A percentile compares a stretch with the other conserved stretches of the same genome.
phyloP scores from a whole-genome alignment of 2,888 invertebrate species.

The Hemithea aestivaria region DNA sequence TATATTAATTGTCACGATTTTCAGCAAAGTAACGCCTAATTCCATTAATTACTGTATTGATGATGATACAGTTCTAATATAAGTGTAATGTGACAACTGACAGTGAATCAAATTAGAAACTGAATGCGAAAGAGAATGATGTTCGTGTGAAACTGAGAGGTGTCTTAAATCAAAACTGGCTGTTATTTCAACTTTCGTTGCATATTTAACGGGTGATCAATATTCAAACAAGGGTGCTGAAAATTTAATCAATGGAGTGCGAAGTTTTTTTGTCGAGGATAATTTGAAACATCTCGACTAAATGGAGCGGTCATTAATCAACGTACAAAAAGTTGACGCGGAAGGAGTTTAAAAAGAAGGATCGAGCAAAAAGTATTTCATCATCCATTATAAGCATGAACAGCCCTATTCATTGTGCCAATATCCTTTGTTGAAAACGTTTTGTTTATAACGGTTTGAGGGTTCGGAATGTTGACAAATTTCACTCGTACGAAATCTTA shows the following conservation, averaged over 20 bases:
- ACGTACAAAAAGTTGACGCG: conserved; percentile 48
- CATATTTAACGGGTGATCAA: conserved; percentile 9
- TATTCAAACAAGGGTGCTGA: conserved; percentile 22
- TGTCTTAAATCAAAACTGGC: conserved; percentile 15
- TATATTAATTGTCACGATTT: too few species aligned
- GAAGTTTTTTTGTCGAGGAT: conserved; percentile 37
- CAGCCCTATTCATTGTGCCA: conserved; percentile 39
- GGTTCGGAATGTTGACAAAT: conserved; percentile 11
- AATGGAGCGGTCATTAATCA: conserved; percentile 56
- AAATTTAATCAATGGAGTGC: conserved; percentile 42
- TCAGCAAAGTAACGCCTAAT: too few species aligned
- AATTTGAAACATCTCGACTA: conserved; percentile 40
- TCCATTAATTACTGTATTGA: too few species aligned
- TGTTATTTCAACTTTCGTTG: conserved; percentile 5
- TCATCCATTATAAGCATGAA: conserved; percentile 38
- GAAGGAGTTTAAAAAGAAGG: conserved; percentile 50
- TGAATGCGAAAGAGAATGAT: conserved; percentile 5
- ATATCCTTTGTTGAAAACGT: conserved; percentile 32
- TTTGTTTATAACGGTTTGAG: conserved; percentile 23
- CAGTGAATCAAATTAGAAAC: conserved; percentile 20
- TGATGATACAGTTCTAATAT: background rate
- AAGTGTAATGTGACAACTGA: conserved; percentile 3
- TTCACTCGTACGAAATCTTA: conserved; percentile 14
- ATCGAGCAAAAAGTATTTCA: conserved; percentile 51
- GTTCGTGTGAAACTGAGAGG: conserved; percentile 20